Conservation (phyloP, 2,113 vertebrate species). For the Chunga burmeisteri region DNA sequence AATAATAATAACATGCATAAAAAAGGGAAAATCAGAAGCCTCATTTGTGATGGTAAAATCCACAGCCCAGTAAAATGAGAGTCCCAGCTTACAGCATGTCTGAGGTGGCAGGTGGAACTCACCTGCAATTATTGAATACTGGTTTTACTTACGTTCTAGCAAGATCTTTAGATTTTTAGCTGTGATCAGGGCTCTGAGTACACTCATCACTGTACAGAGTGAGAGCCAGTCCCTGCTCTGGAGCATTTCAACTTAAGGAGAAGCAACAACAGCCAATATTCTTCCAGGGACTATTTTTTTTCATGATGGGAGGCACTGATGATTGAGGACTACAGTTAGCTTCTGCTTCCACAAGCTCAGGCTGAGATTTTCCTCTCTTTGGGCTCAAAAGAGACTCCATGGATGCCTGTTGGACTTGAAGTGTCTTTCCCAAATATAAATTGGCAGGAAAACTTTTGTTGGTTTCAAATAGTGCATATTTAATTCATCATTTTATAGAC, state of each 20-base stretch:
- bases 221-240: neutral
- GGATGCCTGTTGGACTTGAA: neutral
- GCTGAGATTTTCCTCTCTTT: neutral
- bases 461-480: neutral
- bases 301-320: neutral
- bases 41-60: neutral
- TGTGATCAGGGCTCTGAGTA: neutral
- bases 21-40: neutral
- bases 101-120: neutral
- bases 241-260: neutral
- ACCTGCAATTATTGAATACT: neutral
- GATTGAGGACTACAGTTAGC: neutral
- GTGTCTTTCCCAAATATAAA: neutral
- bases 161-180: neutral
- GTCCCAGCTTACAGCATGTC: neutral
- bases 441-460: neutral
- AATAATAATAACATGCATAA: conserved; percentile 8
- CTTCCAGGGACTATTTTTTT: neutral
- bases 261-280: neutral
- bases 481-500: neutral
- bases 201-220: neutral
- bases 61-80: neutral
- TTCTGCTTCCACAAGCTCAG: neutral
- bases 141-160: neutral
- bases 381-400: neutral